phyloP scores from a whole-genome alignment of 2,888 invertebrate genomes.

The Didymodactylos carnosus region DNA sequence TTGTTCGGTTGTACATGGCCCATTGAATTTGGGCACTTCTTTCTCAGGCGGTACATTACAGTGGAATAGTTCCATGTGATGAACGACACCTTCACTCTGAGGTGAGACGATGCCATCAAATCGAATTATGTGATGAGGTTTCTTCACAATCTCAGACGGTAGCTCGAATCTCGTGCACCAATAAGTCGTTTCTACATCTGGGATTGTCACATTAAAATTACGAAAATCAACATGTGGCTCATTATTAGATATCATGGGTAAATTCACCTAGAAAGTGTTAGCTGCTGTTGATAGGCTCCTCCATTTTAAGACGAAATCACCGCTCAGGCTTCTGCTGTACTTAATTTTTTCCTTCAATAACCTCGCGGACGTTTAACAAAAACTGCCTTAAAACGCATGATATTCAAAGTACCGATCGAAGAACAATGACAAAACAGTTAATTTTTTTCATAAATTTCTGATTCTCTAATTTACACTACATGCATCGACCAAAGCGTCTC shows the following conservation, averaged over 20 bases:
- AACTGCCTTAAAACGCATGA: too few relatives aligned
- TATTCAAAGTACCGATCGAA: too few relatives aligned
- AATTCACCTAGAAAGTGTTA: background rate
- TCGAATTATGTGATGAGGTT: slow-evolving; percentile 53
- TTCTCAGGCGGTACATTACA: slow-evolving; percentile 51
- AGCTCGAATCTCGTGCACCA: slow-evolving; percentile 76
- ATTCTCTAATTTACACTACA: too few relatives aligned
- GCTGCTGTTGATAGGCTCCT: too few relatives aligned
- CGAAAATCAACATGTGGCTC: background rate
- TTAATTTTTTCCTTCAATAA: too few relatives aligned
- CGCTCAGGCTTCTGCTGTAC: too few relatives aligned
- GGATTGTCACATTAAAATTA: slow-evolving; percentile 42
- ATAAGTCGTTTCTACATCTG: slow-evolving; percentile 71
- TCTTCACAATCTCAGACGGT: slow-evolving; percentile 45
- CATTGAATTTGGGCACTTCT: slow-evolving; percentile 51
- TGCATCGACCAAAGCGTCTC: too few relatives aligned
- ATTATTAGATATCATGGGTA: background rate
- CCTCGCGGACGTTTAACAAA: too few relatives aligned
- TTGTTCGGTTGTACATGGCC: slow-evolving; percentile 53
- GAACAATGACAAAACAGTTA: too few relatives aligned
- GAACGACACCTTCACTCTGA: slow-evolving; percentile 67
- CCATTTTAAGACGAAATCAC: too few relatives aligned
- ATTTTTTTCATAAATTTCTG: too few relatives aligned
- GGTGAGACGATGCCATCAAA: slow-evolving; percentile 63
- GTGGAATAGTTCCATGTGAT: slow-evolving; percentile 95